Conservation (phyloP, 2,888 invertebrate genomes). For the Hydriomena furcata region DNA sequence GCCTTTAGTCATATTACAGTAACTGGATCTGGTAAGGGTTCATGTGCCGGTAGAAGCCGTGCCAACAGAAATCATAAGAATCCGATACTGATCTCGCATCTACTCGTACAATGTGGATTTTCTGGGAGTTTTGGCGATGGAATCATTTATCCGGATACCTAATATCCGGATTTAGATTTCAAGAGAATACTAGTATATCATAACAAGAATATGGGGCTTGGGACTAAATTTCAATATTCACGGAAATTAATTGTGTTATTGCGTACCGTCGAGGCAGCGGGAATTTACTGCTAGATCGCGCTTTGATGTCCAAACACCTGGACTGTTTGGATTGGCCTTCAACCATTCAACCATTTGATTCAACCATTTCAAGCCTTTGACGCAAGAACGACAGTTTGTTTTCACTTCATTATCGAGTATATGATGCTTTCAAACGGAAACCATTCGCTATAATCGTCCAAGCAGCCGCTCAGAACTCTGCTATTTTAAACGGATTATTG, state of each 20-base stretch:
- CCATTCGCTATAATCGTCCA: constrained; percentile 36
- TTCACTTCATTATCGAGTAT: constrained; percentile 36
- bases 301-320: constrained; percentile 48
- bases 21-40: constrained; percentile 6
- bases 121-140: constrained; percentile 5
- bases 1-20: constrained; percentile 13
- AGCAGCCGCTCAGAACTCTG: constrained; percentile 5
- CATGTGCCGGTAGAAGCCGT: constrained; percentile 4
- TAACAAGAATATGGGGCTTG: not conserved
- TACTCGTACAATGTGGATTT: constrained; percentile 1
- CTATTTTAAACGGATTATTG: constrained; percentile 15
- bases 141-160: constrained; percentile 9
- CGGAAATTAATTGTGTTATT: constrained; percentile 15
- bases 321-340: constrained; percentile 48
- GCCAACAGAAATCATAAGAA: constrained; percentile 18
- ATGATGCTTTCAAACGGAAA: constrained; percentile 31
- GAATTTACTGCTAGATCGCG: constrained; percentile 8
- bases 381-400: constrained; percentile 43
- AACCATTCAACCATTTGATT: constrained; percentile 35
- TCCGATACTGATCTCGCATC: constrained; percentile 10
- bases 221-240: constrained; percentile 8
- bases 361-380: too few species aligned
- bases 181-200: constrained; percentile 1
- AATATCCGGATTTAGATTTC: constrained; percentile 13
- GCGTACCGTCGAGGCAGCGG: constrained; percentile 2